phyloP scores from a whole-genome alignment of 2,113 vertebrate species.

The Circaetus gallicus region DNA sequence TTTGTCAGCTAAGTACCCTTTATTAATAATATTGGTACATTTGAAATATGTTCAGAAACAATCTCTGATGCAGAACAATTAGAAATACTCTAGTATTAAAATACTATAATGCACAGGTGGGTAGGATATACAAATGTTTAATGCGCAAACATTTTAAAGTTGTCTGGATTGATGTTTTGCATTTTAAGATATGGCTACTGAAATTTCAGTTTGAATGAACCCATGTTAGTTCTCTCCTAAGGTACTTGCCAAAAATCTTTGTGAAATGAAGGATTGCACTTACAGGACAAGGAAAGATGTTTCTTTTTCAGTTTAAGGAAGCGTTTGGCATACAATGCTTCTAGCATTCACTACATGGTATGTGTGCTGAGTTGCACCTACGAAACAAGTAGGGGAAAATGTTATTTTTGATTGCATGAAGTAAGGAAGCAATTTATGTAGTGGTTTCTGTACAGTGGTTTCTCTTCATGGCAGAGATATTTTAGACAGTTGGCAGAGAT shows the following conservation, averaged over 20 bases:
- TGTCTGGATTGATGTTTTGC: neutral
- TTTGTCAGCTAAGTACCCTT: accelerated
- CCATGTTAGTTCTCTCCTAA: neutral
- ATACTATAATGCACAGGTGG: neutral
- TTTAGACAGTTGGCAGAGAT: neutral
- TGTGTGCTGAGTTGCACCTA: neutral
- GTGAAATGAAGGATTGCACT: neutral
- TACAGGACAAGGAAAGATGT: neutral
- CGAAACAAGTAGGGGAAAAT: neutral
- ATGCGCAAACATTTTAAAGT: neutral
- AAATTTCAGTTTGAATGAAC: neutral
- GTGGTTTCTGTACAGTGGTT: neutral
- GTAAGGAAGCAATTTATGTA: neutral
- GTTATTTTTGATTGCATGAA: neutral
- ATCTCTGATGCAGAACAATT: neutral
- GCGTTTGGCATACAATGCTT: accelerated
- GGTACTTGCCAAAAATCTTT: neutral
- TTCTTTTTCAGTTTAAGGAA: neutral
- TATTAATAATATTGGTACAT: neutral
- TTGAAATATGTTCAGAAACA: neutral
- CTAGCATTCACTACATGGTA: neutral
- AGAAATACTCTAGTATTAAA: neutral
- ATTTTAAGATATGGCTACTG: neutral
- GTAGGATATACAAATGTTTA: neutral
- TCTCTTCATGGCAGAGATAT: neutral